Base-by-base conservation (phyloP, 1,140 invertebrate species). In the Dinoponera quadriceps region DNA sequence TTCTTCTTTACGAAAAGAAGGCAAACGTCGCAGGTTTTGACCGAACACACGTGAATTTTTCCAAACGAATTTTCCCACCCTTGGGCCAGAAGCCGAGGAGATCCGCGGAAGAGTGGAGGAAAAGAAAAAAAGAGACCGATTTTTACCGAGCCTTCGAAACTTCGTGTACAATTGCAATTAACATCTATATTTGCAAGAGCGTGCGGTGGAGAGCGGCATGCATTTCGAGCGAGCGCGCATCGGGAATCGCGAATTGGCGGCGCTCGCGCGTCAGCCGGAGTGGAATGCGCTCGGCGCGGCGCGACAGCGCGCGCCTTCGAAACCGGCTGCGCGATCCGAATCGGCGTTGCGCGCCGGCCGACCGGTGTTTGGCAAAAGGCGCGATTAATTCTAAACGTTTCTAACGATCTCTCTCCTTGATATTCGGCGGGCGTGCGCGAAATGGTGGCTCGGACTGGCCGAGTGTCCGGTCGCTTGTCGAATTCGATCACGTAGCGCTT, bases 401-500 rank as follows among this genome's bases (percentile, higher is more conserved):
- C 88, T 90, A 90, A 90, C 88, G 89, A 90, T 87, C 84, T 88
- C 84, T 87, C 82, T 83, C 78, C 57, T 91, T 91, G 89, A 83
- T 86, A 91, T 91, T 91, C 91, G 59, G 29, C 1, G 55, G 59
- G 51, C 85, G 88, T 84, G 49, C 62, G 82, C 85, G 89, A 91
- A 91, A 91, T 87, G 90, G 88, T 90, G 89, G 88, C 90, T 90
- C 69, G 82, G 81, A 89, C 85, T 87, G 83, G 85, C 85, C 85
- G 33, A 86, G 83, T 90, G 87, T 90, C 85, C 86, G 88, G 89
- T 88, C 87, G 72, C 65, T 91, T 89, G 85, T 90, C 84, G 51
- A 91, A 91, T 91, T 90, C 88, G 88, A 90, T 91, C 91, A 91
- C 91, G 91, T 91, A 91, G 71, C 62, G 88, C 60, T 88, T 90